A percentile compares a stretch with the other conserved stretches of the same genome.
These are phyloP conservation scores for Grallaria varia DNA, from an alignment of 2,113 vertebrate genomes.

Conservation along the genomic window DNA sequence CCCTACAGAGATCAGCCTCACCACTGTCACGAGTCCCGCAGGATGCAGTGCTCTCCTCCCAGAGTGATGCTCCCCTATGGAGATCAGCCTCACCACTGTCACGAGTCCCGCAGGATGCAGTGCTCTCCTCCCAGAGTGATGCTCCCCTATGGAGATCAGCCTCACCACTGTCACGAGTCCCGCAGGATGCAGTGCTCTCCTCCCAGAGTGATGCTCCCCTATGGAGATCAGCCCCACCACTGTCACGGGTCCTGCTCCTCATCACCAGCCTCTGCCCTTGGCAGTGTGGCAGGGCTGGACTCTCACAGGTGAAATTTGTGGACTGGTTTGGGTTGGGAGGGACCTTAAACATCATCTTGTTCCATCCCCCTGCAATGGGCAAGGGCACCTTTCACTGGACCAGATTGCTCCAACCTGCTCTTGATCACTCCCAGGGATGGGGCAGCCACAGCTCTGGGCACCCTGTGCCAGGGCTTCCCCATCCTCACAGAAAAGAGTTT, in stretches of 20 bases:
- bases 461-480: neutral
- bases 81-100: too few species aligned
- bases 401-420: neutral
- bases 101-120: too few species aligned
- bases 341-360: neutral
- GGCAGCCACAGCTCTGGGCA: neutral
- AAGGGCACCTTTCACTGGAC: neutral
- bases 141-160: too few species aligned
- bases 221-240: neutral
- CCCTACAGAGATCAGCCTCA: too few species aligned
- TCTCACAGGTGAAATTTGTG: neutral
- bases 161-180: too few species aligned
- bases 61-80: too few species aligned
- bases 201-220: neutral
- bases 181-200: neutral
- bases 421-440: neutral
- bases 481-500: neutral
- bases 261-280: rapidly evolving
- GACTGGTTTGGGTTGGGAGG: neutral
- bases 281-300: rapidly evolving
- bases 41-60: too few species aligned
- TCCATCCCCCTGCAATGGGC: neutral
- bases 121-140: too few species aligned
- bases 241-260: neutral
- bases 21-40: too few species aligned